Evolutionary conservation across 2,113 vertebrate species (phyloP).

Genomic region (Castor canadensis): DNA sequence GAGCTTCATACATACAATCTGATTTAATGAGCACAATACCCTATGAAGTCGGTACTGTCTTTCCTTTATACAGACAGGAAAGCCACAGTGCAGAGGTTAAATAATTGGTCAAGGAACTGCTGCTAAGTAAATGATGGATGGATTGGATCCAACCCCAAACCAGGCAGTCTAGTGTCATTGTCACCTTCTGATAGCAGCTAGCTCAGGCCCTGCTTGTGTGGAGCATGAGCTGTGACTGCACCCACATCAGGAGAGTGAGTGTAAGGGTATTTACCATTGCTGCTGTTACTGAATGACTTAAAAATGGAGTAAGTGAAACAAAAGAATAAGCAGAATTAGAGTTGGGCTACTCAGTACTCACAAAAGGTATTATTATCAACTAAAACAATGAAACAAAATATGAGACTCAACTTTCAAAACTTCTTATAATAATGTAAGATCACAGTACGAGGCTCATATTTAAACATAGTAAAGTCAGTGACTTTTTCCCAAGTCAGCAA

Average conservation of each 20-base stretch:
- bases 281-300: not conserved
- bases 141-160: not conserved
- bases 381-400: not conserved
- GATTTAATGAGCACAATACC: not conserved
- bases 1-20: not conserved
- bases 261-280: not conserved
- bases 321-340: not conserved
- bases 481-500: constrained; percentile 7
- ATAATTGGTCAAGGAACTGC: not conserved
- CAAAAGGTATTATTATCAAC: not conserved
- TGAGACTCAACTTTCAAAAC: not conserved
- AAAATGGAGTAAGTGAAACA: not conserved
- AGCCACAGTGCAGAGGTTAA: not conserved
- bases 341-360: not conserved
- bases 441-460: not conserved
- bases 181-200: not conserved
- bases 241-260: not conserved
- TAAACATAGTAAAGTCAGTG: not conserved
- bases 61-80: not conserved
- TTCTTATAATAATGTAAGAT: not conserved
- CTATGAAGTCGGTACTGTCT: not conserved
- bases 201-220: not conserved
- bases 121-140: not conserved
- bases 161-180: not conserved
- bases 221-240: not conserved